Conservation (phyloP, 2,113 vertebrate species). For the Okapia johnstoni region DNA sequence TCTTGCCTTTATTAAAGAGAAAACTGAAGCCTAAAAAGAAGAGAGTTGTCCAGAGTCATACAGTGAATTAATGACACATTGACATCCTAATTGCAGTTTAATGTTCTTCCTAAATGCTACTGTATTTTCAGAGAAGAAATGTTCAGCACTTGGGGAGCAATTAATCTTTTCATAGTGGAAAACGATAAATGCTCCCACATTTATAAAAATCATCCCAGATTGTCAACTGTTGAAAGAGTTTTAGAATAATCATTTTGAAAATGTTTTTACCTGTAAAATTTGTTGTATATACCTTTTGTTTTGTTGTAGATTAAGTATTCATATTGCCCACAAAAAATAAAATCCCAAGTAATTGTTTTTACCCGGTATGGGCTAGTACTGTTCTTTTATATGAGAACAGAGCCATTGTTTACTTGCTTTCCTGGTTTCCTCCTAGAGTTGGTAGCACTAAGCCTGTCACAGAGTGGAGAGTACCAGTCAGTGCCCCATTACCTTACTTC, state of each 20-base stretch:
- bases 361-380: neutral
- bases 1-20: neutral
- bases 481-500: neutral
- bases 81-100: neutral
- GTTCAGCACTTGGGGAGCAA: neutral
- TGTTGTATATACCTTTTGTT: neutral
- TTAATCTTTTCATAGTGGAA: conserved; percentile 4
- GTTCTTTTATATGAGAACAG: neutral
- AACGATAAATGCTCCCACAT: neutral
- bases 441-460: neutral
- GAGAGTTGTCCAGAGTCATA: neutral
- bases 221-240: neutral
- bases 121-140: conserved; percentile 16
- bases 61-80: neutral
- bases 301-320: conserved; percentile 1
- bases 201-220: conserved; percentile 23
- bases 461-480: neutral
- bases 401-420: neutral
- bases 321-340: neutral
- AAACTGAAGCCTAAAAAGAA: conserved; percentile 4
- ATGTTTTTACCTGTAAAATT: neutral
- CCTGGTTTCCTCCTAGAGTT: neutral
- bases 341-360: neutral
- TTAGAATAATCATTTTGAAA: conserved; percentile 13
- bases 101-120: neutral